These are phyloP conservation scores for Esox niger DNA, from an alignment of 2,113 vertebrate genomes.

Conservation along the genomic window DNA sequence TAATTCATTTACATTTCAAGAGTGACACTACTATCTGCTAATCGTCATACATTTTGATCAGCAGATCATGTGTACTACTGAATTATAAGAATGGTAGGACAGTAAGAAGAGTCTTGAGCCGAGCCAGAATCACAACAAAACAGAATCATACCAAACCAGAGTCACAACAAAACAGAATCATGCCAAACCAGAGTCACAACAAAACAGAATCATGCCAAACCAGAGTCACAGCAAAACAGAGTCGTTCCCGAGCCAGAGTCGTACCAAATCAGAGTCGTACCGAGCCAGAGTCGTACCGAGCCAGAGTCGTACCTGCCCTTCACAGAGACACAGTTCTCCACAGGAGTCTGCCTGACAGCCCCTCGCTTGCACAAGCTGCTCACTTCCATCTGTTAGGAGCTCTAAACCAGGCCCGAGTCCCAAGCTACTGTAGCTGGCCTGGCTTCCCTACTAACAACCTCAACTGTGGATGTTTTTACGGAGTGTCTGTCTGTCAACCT, in stretches of 20 bases:
- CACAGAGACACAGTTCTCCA: conserved; percentile 49
- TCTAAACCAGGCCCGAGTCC: conserved; percentile 45
- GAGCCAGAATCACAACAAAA: no score
- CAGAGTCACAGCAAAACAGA: no score
- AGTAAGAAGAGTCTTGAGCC: neutral
- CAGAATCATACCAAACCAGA: no score
- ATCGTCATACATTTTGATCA: no score
- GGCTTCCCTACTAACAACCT: conserved; percentile 14
- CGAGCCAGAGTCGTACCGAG: no score
- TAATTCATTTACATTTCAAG: no score
- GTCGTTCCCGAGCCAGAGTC: no score
- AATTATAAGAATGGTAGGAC: conserved; percentile 38
- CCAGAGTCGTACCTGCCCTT: conserved; percentile 57
- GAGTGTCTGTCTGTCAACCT: conserved; percentile 6
- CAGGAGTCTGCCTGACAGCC: conserved; percentile 58
- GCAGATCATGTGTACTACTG: conserved; percentile 4
- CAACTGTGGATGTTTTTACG: conserved; percentile 23
- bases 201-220: no score
- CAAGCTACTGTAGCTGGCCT: conserved; percentile 37
- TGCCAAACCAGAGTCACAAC: no score
- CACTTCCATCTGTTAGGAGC: conserved; percentile 68
- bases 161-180: no score
- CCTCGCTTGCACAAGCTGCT: conserved; percentile 66
- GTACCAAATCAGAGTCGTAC: no score
- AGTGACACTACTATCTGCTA: no score